Conservation (phyloP, 2,797 vertebrate species). For the Cheracebus regulus region DNA sequence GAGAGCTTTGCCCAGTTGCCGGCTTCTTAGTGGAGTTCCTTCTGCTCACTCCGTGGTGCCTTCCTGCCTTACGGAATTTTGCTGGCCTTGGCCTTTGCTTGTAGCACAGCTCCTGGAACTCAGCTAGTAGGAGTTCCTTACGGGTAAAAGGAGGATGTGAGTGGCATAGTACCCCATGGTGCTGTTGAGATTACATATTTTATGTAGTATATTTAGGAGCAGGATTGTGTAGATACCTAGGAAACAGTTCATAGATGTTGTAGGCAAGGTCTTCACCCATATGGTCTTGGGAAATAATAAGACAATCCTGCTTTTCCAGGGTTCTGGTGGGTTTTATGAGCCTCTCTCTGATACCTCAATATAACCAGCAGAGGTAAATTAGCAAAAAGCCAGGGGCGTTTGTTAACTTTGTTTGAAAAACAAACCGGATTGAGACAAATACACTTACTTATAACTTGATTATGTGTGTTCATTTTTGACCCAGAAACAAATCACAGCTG, state of each 20-base stretch:
- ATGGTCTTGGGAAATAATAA: not conserved
- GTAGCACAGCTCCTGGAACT: not conserved
- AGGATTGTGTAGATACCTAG: not conserved
- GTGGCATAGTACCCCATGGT: no score
- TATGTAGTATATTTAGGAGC: not conserved
- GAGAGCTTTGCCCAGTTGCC: not conserved
- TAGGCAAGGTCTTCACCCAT: not conserved
- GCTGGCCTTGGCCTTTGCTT: not conserved
- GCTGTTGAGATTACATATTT: not conserved
- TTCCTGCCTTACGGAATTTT: not conserved
- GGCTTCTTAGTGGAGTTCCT: not conserved
- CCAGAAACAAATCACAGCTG: conserved; percentile 30
- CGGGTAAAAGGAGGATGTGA: not conserved
- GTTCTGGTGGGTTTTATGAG: not conserved
- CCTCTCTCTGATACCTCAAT: not conserved
- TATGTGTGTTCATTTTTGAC: not conserved
- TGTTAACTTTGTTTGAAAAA: not conserved
- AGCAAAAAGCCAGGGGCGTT: not conserved
- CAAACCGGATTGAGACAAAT: not conserved
- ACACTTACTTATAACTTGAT: conserved; percentile 26
- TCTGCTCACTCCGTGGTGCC: not conserved
- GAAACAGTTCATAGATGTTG: not conserved
- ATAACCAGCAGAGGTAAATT: not conserved
- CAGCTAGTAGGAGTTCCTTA: not conserved
- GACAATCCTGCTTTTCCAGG: not conserved